Conservation (phyloP, 2,113 vertebrate species). For the Leucosticte australis region DNA sequence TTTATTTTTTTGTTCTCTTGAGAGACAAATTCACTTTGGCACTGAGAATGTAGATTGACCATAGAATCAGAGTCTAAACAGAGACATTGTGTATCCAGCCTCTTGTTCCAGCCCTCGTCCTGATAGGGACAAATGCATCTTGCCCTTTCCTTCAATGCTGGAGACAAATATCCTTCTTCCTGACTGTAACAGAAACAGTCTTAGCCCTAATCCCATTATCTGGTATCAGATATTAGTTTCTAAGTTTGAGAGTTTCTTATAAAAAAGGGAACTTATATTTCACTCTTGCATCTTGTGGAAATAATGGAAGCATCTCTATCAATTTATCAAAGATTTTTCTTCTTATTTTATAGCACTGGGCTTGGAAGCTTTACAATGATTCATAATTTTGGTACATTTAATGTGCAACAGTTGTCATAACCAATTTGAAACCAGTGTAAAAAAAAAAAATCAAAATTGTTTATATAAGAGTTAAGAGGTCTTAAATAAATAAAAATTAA, state of each 20-base stretch:
- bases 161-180: neutral
- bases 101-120: neutral
- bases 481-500: neutral
- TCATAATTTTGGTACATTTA: neutral
- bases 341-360: neutral
- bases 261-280: neutral
- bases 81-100: neutral
- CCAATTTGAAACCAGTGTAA: neutral
- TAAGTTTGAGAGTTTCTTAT: neutral
- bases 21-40: neutral
- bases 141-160: neutral
- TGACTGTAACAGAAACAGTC: neutral
- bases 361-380: neutral
- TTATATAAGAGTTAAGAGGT: neutral
- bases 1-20: neutral
- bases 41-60: neutral
- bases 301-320: neutral
- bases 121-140: neutral
- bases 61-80: neutral
- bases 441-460: accelerated
- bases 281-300: neutral
- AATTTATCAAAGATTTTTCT: neutral
- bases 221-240: neutral
- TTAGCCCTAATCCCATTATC: neutral
- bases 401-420: neutral